Evolutionary conservation across 2,888 invertebrate genomes (phyloP).

Genomic region (Epicampocera succincta): DNA sequence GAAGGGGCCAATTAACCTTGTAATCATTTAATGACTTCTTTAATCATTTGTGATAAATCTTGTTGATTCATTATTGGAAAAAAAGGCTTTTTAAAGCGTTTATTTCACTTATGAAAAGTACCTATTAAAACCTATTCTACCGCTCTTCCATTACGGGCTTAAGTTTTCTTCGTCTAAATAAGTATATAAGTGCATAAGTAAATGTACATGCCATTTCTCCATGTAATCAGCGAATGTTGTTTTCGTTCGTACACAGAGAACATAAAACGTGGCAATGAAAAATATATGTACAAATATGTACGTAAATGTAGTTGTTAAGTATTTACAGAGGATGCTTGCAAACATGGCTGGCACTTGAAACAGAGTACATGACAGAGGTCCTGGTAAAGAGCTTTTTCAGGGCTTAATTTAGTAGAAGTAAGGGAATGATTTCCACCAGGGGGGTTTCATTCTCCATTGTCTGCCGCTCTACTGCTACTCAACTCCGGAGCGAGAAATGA

Average conservation of each 20-base stretch:
- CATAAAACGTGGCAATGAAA: constrained; percentile 1
- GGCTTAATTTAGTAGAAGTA: constrained; percentile 52
- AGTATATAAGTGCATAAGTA: too few relatives aligned
- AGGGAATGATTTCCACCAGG: constrained; percentile 13
- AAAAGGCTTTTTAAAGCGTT: too few relatives aligned
- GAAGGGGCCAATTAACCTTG: too few relatives aligned
- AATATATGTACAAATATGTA: background rate
- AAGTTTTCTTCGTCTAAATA: background rate
- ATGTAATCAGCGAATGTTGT: constrained; percentile 38
- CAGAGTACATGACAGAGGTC: constrained; percentile 29
- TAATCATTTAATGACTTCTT: too few relatives aligned
- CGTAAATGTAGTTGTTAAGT: constrained; percentile 26
- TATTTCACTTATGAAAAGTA: background rate
- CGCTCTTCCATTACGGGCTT: background rate
- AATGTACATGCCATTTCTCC: background rate
- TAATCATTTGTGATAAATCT: too few relatives aligned
- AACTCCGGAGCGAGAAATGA: background rate
- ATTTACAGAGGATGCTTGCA: constrained; percentile 51
- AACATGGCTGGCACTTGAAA: constrained; percentile 62
- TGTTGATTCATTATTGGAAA: too few relatives aligned
- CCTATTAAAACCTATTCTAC: background rate
- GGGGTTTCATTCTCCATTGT: constrained; percentile 12
- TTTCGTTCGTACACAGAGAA: background rate
- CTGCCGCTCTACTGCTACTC: constrained; percentile 4
- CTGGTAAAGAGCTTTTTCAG: constrained; percentile 46